phyloP scores from a whole-genome alignment of 2,797 vertebrate species.

The Scarus forsteni region DNA sequence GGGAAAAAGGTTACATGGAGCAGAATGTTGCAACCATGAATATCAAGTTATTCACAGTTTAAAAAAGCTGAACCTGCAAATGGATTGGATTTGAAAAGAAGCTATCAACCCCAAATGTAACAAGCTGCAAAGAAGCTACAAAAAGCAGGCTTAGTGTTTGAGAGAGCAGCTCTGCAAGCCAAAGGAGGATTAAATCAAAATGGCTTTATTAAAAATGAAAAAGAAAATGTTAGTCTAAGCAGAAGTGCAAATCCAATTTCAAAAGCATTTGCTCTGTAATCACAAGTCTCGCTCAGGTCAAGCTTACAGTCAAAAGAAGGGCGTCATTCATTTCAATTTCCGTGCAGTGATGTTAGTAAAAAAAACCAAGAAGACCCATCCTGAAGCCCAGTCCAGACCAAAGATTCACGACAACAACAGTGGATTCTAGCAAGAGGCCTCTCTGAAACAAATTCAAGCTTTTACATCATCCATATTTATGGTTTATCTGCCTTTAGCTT shows the following conservation, averaged over 20 bases:
- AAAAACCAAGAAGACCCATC: constrained; percentile 23
- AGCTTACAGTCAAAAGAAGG: constrained; percentile 30
- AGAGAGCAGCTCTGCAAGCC: constrained; percentile 46
- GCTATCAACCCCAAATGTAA: constrained; percentile 56
- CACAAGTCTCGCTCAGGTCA: constrained; percentile 37
- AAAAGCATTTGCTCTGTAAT: constrained; percentile 13
- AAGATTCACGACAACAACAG: no score
- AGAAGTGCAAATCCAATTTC: constrained; percentile 53
- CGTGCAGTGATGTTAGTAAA: constrained; percentile 65
- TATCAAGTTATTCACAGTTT: neutral
- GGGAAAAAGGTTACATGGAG: neutral
- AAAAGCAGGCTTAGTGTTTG: constrained; percentile 45
- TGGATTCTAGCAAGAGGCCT: no score
- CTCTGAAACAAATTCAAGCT: no score
- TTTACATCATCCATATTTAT: no score
- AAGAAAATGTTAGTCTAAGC: constrained; percentile 53
- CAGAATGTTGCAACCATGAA: neutral
- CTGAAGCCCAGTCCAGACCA: no score
- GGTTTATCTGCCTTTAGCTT: no score
- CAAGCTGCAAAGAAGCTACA: constrained; percentile 41
- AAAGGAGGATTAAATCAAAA: constrained; percentile 30
- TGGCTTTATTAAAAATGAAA: constrained; percentile 42
- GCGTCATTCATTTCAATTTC: constrained; percentile 32
- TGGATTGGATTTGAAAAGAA: constrained; percentile 1
- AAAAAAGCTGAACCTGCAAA: neutral